phyloP scores from a whole-genome alignment of 2,113 vertebrate species.

The Semnopithecus entellus region DNA sequence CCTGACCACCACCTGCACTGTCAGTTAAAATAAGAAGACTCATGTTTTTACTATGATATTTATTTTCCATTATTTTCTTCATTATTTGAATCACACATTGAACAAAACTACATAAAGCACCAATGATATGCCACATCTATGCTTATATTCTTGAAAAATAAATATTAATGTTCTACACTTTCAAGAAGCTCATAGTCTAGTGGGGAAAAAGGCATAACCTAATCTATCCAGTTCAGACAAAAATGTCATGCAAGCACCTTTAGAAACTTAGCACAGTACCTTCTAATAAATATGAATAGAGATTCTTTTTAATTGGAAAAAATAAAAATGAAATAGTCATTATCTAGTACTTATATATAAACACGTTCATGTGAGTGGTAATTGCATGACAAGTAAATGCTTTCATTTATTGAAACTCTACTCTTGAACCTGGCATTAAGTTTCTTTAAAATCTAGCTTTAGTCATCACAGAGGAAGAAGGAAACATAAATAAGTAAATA shows the following conservation, averaged over 20 bases:
- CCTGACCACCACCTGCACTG: neutral
- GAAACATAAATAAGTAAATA: neutral
- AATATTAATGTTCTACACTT: neutral
- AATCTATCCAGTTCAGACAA: neutral
- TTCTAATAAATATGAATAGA: neutral
- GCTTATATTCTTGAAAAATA: neutral
- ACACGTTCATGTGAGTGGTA: neutral
- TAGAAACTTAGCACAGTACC: neutral
- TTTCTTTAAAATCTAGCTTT: neutral
- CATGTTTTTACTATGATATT: neutral
- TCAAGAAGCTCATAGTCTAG: neutral
- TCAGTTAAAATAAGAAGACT: neutral
- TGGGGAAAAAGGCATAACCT: neutral
- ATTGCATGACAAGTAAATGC: neutral
- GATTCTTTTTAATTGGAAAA: neutral
- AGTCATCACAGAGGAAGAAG: neutral
- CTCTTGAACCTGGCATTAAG: neutral
- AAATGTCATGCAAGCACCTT: neutral
- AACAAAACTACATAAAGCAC: neutral
- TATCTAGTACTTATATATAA: neutral
- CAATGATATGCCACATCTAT: neutral
- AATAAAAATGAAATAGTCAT: slow-evolving; percentile 1
- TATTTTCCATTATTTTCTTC: neutral
- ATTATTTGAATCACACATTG: neutral
- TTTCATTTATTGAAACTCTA: neutral